Percentiles rank a stretch among this genome's conserved stretches.
Conservation (phyloP, 2,113 vertebrate species). For the Bubalus kerabau region DNA sequence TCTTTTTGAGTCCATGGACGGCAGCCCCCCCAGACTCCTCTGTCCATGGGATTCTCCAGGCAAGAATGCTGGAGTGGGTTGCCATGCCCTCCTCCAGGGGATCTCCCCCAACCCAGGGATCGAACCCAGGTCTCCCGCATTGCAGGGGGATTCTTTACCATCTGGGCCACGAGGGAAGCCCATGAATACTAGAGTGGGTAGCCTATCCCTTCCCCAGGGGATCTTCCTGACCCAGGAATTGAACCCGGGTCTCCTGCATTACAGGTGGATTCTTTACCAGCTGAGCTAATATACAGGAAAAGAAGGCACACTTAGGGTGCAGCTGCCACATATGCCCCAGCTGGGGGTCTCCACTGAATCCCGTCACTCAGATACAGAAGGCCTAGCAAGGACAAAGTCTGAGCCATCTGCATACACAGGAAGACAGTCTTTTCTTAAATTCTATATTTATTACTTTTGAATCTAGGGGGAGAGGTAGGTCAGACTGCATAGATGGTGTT, state of each 20-base stretch:
- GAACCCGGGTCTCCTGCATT: not conserved
- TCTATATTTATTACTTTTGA: not conserved
- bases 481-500: not conserved
- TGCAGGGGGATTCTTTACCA: not conserved
- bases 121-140: rapidly evolving
- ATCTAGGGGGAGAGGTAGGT: not conserved
- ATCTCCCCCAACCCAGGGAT: not conserved
- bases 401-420: not conserved
- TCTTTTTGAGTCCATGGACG: no score
- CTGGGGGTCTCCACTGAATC: not conserved
- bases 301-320: not conserved
- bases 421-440: not conserved
- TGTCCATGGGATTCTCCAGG: not conserved
- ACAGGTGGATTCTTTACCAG: not conserved
- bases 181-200: not conserved
- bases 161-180: not conserved
- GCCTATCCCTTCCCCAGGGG: not conserved
- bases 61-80: not conserved
- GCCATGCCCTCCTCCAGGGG: not conserved
- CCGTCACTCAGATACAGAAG: not conserved
- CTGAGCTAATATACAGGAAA: not conserved
- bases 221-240: not conserved
- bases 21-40: no score
- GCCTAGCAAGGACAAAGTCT: not conserved
- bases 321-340: not conserved